Evolutionary conservation across 2,888 invertebrate genomes (phyloP).

Genomic region (Eristalinus aeneus): DNA sequence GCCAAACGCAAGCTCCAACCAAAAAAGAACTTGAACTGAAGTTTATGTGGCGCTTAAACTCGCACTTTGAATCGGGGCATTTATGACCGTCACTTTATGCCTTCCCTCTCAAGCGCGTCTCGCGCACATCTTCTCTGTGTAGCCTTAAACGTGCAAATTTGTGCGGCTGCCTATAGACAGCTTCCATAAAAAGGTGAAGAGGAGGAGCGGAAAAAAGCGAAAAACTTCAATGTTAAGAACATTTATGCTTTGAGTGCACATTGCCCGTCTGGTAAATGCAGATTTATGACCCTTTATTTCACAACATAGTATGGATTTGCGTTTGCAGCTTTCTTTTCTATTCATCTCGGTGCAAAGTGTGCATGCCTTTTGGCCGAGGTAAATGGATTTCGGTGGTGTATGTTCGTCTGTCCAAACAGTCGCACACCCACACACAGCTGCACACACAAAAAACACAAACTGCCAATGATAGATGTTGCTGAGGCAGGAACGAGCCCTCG

Average conservation of each 20-base stretch:
- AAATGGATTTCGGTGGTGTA: slow-evolving; percentile 47
- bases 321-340: slow-evolving; percentile 39
- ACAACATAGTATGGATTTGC: slow-evolving; percentile 51
- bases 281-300: slow-evolving; percentile 63
- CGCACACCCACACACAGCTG: not conserved
- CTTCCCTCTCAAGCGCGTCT: no score
- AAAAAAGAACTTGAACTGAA: no score
- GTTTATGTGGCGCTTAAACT: no score
- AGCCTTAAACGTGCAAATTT: not conserved
- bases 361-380: not conserved
- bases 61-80: no score
- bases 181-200: not conserved
- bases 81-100: no score
- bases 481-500: slow-evolving; percentile 38
- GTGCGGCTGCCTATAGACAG: not conserved
- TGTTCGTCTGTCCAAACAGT: not conserved
- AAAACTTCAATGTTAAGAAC: slow-evolving; percentile 54
- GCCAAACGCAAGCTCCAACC: no score
- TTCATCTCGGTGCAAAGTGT: not conserved
- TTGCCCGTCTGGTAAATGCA: slow-evolving; percentile 58
- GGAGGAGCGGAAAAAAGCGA: not conserved
- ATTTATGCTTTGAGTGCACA: slow-evolving; percentile 55
- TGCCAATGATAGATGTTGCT: slow-evolving; percentile 47
- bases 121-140: not conserved
- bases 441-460: slow-evolving; percentile 13